Evolutionary conservation across 2,888 invertebrate genomes (phyloP).

Genomic region (Tetragnatha montana): DNA sequence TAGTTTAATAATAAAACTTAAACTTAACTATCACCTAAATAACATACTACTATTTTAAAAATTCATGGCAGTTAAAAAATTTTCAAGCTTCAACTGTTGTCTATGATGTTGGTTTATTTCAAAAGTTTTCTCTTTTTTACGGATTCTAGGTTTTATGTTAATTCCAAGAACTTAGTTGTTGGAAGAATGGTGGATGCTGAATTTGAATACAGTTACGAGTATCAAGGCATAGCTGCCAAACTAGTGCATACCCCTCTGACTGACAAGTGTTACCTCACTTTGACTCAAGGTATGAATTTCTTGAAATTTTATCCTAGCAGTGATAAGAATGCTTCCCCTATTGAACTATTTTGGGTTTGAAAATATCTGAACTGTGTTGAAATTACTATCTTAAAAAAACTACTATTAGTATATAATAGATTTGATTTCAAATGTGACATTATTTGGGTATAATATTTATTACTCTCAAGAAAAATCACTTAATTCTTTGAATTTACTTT

Average conservation of each 20-base stretch:
- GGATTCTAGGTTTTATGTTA: conserved; percentile 83
- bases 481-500: too few species aligned
- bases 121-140: not conserved
- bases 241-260: conserved; percentile 96
- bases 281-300: conserved; percentile 85
- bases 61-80: too few species aligned
- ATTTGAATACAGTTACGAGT: conserved; percentile 97
- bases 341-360: too few species aligned
- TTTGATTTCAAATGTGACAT: too few species aligned
- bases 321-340: not conserved
- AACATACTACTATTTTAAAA: too few species aligned
- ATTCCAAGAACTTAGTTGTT: conserved; percentile 80
- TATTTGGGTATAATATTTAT: too few species aligned
- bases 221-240: conserved; percentile 96
- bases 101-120: too few species aligned
- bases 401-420: not conserved
- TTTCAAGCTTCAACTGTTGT: too few species aligned
- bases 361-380: not conserved
- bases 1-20: conserved; percentile 1
- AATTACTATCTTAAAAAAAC: not conserved
- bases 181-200: conserved; percentile 93
- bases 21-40: too few species aligned
- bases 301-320: not conserved
- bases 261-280: conserved; percentile 96
- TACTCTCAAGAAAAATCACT: too few species aligned